Conservation (phyloP, 2,113 vertebrate species). For the Plectropomus leopardus region DNA sequence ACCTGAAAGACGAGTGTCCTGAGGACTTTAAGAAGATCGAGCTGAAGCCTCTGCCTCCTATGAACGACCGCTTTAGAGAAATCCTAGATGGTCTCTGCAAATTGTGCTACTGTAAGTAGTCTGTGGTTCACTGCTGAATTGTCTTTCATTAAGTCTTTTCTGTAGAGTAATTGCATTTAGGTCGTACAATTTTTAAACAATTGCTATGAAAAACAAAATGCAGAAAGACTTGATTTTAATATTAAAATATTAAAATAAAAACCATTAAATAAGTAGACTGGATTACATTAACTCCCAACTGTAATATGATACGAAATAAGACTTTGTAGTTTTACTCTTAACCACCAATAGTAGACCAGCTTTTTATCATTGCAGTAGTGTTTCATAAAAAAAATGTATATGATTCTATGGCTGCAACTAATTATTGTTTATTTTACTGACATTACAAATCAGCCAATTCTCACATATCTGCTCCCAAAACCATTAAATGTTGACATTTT, state of each 20-base stretch:
- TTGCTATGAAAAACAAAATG: not conserved
- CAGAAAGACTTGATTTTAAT: too few relatives aligned
- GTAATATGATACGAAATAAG: not conserved
- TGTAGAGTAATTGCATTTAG: not conserved
- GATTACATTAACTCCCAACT: not conserved
- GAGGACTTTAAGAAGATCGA: constrained; percentile 99
- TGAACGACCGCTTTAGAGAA: constrained; percentile 92
- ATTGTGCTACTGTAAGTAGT: constrained; percentile 92
- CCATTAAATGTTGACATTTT: too few relatives aligned
- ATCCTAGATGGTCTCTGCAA: constrained; percentile 95
- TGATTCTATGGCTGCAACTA: not conserved
- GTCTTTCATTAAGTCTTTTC: not conserved
- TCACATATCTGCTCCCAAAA: not conserved
- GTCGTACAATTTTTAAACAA: not conserved
- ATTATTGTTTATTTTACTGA: not conserved
- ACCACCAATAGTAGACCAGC: not conserved
- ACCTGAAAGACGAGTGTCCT: constrained; percentile 97
- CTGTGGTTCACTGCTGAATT: too few relatives aligned
- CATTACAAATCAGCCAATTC: not conserved
- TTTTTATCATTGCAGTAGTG: not conserved
- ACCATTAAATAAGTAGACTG: not conserved
- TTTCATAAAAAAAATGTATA: not conserved
- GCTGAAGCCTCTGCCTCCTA: constrained; percentile 93
- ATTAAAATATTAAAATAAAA: too few relatives aligned
- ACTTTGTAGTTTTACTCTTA: not conserved